These are phyloP conservation scores for Danaus plexippus DNA, from an alignment of 1,140 invertebrate species.

Conservation along the genomic window DNA sequence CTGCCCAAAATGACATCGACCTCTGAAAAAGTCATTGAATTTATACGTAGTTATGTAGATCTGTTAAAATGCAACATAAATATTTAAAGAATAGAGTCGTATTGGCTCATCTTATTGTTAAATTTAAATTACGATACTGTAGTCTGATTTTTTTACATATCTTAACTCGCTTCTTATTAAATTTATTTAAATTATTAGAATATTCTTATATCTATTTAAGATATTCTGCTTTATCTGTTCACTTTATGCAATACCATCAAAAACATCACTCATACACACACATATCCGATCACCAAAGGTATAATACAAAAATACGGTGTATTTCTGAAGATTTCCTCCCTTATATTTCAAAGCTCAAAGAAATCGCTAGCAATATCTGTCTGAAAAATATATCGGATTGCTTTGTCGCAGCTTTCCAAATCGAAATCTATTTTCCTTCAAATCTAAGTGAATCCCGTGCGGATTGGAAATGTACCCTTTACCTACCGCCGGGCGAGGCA, in stretches of 20 bases:
- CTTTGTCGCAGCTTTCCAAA: slow-evolving; percentile 71
- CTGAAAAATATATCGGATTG: slow-evolving; percentile 72
- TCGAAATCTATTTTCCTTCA: slow-evolving; percentile 72
- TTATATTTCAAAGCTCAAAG: slow-evolving; percentile 72
- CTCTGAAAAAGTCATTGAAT: slow-evolving; percentile 18
- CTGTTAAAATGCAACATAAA: too few species aligned
- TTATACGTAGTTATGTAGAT: too few species aligned
- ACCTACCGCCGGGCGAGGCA: slow-evolving; percentile 70
- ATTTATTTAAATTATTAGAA: slow-evolving; percentile 3
- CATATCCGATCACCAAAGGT: too few species aligned
- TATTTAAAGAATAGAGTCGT: too few species aligned
- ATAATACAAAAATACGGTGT: slow-evolving; percentile 40
- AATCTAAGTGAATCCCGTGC: slow-evolving; percentile 72
- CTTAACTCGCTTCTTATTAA: too few species aligned
- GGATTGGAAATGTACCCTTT: slow-evolving; percentile 72
- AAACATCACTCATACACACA: neutral
- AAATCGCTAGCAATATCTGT: slow-evolving; percentile 72
- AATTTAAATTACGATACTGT: too few species aligned
- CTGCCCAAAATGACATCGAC: slow-evolving; percentile 47
- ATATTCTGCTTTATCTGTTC: too few species aligned
- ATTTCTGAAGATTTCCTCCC: slow-evolving; percentile 58
- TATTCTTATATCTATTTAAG: neutral
- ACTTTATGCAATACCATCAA: neutral
- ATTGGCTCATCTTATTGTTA: too few species aligned
- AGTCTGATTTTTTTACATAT: too few species aligned